phyloP scores from a whole-genome alignment of 1,140 invertebrate genomes.

The Leptinotarsa defecta region DNA sequence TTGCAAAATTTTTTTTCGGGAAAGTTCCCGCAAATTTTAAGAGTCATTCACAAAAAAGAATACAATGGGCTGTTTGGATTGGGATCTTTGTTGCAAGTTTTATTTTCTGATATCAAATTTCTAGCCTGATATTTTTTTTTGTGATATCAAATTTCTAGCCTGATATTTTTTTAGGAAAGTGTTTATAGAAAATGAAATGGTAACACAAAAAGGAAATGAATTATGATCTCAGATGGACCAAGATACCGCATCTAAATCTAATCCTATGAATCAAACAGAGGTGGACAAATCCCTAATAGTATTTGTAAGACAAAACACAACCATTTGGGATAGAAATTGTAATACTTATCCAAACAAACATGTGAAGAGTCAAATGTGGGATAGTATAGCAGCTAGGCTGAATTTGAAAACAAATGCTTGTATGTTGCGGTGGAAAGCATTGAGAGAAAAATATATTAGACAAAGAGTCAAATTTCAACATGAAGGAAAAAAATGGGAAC shows the following conservation, averaged over 20 bases:
- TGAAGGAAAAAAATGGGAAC: conserved; percentile 46
- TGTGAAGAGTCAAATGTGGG: conserved; percentile 42
- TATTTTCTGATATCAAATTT: conserved; percentile 33
- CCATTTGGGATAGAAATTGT: conserved; percentile 45
- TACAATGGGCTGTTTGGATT: too few relatives aligned
- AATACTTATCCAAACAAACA: conserved; percentile 43
- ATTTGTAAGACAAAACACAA: conserved; percentile 37
- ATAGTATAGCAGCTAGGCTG: conserved; percentile 34
- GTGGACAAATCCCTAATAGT: conserved; percentile 39
- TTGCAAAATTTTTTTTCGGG: too few relatives aligned
- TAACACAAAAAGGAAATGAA: conserved; percentile 18
- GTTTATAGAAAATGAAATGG: conserved; percentile 6
- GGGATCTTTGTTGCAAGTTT: not conserved
- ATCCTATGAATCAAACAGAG: conserved; percentile 35
- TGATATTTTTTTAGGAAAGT: conserved; percentile 36
- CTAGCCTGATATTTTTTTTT: conserved; percentile 37
- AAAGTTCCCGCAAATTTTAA: too few relatives aligned
- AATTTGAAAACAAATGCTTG: conserved; percentile 39
- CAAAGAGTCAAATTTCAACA: conserved; percentile 43
- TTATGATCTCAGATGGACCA: conserved; percentile 22
- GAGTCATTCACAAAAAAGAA: too few relatives aligned
- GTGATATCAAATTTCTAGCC: conserved; percentile 42
- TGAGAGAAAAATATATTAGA: conserved; percentile 48
- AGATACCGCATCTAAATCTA: conserved; percentile 5
- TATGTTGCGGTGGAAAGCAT: conserved; percentile 44